A percentile compares a stretch with the other conserved stretches of the same genome.
These are phyloP conservation scores for Gryllus longicercus DNA, from an alignment of 2,888 invertebrate species.

Conservation along the genomic window DNA sequence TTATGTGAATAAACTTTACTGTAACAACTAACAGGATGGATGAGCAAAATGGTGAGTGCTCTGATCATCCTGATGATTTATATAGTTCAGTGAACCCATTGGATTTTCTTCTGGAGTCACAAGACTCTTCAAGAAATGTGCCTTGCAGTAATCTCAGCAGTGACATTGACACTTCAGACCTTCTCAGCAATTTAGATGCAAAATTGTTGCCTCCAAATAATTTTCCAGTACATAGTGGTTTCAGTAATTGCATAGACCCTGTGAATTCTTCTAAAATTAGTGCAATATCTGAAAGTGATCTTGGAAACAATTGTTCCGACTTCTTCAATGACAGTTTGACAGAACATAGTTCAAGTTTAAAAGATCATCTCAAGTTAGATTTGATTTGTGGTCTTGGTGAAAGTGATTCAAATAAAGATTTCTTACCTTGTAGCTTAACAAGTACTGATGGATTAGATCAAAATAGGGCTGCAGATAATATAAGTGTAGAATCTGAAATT, in stretches of 20 bases:
- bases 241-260: not conserved
- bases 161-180: constrained; percentile 22
- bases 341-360: not conserved
- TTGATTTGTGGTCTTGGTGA: not conserved
- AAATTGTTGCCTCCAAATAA: constrained; percentile 17
- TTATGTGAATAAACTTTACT: not conserved
- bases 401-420: not conserved
- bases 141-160: constrained; percentile 30
- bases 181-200: constrained; percentile 18
- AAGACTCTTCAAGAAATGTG: constrained; percentile 30
- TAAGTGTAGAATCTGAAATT: not conserved
- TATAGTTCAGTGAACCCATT: constrained; percentile 39
- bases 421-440: not conserved
- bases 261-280: constrained; percentile 18
- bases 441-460: not conserved
- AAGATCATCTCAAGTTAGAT: not conserved
- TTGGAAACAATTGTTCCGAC: not conserved
- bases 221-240: constrained; percentile 21
- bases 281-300: not conserved
- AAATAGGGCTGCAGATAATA: not conserved
- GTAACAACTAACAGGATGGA: constrained; percentile 39
- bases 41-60: constrained; percentile 42
- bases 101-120: constrained; percentile 41
- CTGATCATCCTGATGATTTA: constrained; percentile 41
- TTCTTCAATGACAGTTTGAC: not conserved